Conservation (phyloP, 2,797 vertebrate genomes). For the Gymnothorax javanicus region DNA sequence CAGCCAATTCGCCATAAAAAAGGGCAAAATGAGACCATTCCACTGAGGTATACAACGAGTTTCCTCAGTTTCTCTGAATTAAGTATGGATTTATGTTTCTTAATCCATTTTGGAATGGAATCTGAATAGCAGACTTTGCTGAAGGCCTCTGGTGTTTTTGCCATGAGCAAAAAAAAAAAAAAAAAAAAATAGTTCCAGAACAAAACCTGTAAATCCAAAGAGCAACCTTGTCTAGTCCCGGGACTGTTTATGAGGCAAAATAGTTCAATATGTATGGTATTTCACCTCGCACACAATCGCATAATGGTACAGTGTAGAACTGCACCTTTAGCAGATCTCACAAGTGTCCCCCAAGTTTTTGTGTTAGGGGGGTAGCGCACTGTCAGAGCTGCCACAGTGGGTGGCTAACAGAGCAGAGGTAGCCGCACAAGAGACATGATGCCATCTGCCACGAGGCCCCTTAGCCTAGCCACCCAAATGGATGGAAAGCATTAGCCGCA, state of each 20-base stretch:
- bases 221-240: no score
- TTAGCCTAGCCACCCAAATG: slow-evolving; percentile 68
- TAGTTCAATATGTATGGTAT: no score
- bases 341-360: no score
- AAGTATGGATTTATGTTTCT: background rate
- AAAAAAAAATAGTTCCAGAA: no score
- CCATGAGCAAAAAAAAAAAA: no score
- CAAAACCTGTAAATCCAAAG: no score
- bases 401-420: slow-evolving; percentile 52
- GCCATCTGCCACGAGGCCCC: slow-evolving; percentile 75
- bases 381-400: slow-evolving; percentile 4
- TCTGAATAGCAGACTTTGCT: background rate
- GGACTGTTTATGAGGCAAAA: no score
- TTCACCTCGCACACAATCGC: no score
- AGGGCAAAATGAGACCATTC: background rate
- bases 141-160: background rate
- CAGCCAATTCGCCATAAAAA: background rate
- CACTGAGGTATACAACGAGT: background rate
- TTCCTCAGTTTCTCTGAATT: background rate
- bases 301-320: no score
- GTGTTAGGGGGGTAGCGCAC: background rate
- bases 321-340: no score
- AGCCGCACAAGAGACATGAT: slow-evolving; percentile 61
- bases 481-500: slow-evolving; percentile 52
- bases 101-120: background rate